phyloP scores from a whole-genome alignment of 2,888 invertebrate genomes.

The Tipula vernalis region DNA sequence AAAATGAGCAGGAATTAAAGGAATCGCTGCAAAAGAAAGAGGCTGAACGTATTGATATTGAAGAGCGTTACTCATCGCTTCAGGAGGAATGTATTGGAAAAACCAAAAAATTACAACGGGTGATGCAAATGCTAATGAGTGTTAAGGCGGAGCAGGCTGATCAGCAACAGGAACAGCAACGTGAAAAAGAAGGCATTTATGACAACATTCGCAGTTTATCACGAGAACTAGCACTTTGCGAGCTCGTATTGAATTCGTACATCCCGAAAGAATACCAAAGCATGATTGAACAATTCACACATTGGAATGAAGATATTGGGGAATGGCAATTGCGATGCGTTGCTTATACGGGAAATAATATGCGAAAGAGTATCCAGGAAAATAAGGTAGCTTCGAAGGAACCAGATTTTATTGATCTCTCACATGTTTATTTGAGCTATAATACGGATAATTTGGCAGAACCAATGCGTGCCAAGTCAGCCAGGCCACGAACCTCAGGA shows the following conservation, averaged over 20 bases:
- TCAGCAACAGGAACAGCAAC: constrained; percentile 86
- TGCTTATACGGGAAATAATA: constrained; percentile 98
- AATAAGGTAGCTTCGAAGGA: constrained; percentile 32
- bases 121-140: constrained; percentile 75
- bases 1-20: constrained; percentile 68
- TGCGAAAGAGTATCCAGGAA: constrained; percentile 55
- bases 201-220: constrained; percentile 86
- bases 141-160: constrained; percentile 75
- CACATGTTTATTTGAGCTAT: constrained; percentile 53
- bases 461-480: constrained; percentile 41
- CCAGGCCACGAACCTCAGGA: constrained; percentile 39
- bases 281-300: constrained; percentile 79
- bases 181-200: constrained; percentile 91
- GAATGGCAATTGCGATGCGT: constrained; percentile 98
- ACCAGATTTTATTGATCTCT: constrained; percentile 47
- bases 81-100: constrained; percentile 93
- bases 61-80: constrained; percentile 85
- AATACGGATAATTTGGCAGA: constrained; percentile 43
- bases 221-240: constrained; percentile 81
- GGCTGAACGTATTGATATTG: constrained; percentile 84
- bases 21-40: constrained; percentile 79
- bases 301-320: constrained; percentile 97
- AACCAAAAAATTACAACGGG: constrained; percentile 81
- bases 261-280: constrained; percentile 91
- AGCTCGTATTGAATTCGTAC: constrained; percentile 80